These are phyloP conservation scores for Acanthosepion pharaonis DNA, from an alignment of 2,888 invertebrate species.

Conservation along the genomic window DNA sequence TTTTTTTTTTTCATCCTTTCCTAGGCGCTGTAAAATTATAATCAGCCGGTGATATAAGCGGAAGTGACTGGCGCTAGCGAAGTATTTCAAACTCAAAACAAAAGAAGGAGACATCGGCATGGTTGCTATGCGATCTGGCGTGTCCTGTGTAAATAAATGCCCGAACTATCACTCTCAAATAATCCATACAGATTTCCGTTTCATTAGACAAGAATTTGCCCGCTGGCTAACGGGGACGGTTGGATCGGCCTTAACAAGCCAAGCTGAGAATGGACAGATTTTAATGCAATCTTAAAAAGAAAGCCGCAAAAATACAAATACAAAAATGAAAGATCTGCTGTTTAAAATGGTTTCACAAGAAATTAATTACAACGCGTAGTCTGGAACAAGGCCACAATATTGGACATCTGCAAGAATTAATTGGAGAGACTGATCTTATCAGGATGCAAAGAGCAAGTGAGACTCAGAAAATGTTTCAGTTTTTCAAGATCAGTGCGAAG, in stretches of 20 bases:
- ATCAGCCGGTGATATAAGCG: not conserved
- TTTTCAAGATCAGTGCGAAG: too few species aligned
- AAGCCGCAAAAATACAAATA: too few species aligned
- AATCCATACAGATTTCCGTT: not conserved
- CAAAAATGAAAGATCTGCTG: too few species aligned
- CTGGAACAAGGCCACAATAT: too few species aligned
- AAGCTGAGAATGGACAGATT: not conserved
- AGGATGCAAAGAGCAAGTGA: too few species aligned
- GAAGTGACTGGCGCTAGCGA: not conserved
- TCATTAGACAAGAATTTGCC: not conserved
- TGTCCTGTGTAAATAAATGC: slow-evolving; percentile 7
- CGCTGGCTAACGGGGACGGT: not conserved
- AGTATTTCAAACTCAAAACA: not conserved
- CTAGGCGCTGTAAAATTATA: not conserved
- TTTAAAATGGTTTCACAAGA: too few species aligned
- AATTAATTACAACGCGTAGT: too few species aligned
- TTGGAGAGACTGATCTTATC: too few species aligned
- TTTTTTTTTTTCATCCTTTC: not conserved
- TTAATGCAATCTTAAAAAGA: too few species aligned
- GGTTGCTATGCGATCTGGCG: not conserved
- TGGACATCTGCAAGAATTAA: too few species aligned
- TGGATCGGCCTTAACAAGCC: not conserved
- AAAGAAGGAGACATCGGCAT: not conserved
- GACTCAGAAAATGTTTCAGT: too few species aligned
- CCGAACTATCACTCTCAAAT: not conserved